phyloP scores from a whole-genome alignment of 2,113 vertebrate genomes.

The Salvelinus namaycush region DNA sequence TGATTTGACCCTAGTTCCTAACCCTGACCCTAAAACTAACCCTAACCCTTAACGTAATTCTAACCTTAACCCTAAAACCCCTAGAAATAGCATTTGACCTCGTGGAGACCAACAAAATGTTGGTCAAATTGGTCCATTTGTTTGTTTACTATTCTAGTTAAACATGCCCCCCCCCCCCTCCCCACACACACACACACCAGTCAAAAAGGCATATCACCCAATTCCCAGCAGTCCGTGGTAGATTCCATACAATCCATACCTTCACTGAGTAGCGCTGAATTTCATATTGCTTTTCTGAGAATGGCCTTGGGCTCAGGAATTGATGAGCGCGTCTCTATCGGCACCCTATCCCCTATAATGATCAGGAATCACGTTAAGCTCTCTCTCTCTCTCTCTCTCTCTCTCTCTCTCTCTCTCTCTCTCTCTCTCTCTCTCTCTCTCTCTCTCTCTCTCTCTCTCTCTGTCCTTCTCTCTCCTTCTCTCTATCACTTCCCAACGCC shows the following conservation, averaged over 20 bases:
- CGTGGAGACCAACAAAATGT: too few relatives aligned
- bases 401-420: constrained; percentile 35
- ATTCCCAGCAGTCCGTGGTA: not conserved
- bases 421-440: constrained; percentile 39
- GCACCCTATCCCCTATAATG: constrained; percentile 9
- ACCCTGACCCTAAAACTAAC: too few relatives aligned
- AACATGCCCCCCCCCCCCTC: too few relatives aligned
- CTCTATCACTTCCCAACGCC: constrained; percentile 38
- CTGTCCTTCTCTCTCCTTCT: constrained; percentile 30
- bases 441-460: constrained; percentile 40
- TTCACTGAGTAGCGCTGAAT: not conserved
- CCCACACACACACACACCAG: not conserved
- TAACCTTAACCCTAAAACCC: too few relatives aligned
- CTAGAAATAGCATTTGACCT: too few relatives aligned
- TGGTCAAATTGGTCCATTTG: too few relatives aligned
- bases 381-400: constrained; percentile 41
- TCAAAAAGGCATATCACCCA: not conserved
- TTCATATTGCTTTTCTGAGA: constrained; percentile 10
- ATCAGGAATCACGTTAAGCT: constrained; percentile 44
- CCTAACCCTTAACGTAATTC: too few relatives aligned
- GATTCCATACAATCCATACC: not conserved
- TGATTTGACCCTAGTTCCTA: too few relatives aligned
- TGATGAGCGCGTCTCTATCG: constrained; percentile 6
- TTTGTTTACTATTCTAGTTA: too few relatives aligned
- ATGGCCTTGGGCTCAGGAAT: constrained; percentile 1